Evolutionary conservation across 2,888 invertebrate genomes (phyloP), one percentile per base, ranked within the genome.

Genomic region (Brachyptera risi): DNA sequence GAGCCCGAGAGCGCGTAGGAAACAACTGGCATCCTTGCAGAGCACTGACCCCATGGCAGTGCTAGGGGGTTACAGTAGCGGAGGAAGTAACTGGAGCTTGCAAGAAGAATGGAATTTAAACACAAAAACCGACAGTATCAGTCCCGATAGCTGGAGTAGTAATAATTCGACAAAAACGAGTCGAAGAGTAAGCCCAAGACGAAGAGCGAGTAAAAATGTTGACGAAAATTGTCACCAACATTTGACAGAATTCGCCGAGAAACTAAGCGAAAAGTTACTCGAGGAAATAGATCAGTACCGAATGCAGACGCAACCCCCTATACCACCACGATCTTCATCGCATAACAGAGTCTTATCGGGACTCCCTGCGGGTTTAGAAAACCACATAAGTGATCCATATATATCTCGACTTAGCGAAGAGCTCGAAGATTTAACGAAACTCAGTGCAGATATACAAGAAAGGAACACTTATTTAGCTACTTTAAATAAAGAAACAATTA

Each of bases 211-310:
- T 37, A 19, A 35, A 63, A 37, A 2, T 13, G 26, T n/a, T 13
- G 80, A 80, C 58, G 83, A 85, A 67, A 84, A 86, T 65, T 83
- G 84, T 66, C 80, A 82, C 65, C 83, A 83, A 68, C 87, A 90
- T 71, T 77, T 90, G 64, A 85, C 86, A 1, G 88, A 90, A 69
- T 90, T 90, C 69, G 90, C 90, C 1, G 90, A 91, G 70, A 86
- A 87, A 71, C 76, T 91, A n/a, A 88, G 88, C 70, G 89, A 89
- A 70, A 90, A 90, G 72, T 76, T 92, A 63, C 79, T 90, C 59
- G 85, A 87, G 65, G 90, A 91, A 75, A 85, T 90, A 65, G 89
- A 90, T 70, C 70, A 71, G 60, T 74, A 73, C 63, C 71, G 73
- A 59, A 69, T 70, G 35, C 75, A 71, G 69, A 63, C 47, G 2